These are phyloP conservation scores for Chalcosyrphus nemorum DNA, from an alignment of 2,888 invertebrate species.

Conservation along the genomic window DNA sequence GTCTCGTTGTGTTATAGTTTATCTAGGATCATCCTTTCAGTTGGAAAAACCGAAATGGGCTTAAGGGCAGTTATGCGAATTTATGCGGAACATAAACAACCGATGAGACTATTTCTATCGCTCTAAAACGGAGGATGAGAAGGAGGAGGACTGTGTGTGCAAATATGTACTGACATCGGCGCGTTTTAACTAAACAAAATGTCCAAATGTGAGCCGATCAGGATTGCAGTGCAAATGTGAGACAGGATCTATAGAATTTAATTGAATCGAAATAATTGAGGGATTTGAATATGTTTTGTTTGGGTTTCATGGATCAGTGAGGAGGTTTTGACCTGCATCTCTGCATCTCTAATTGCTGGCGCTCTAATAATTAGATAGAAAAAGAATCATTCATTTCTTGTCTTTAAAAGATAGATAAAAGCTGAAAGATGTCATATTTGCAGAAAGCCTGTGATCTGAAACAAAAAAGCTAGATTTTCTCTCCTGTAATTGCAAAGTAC, in stretches of 20 bases:
- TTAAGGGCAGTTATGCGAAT: slow-evolving; percentile 44
- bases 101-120: slow-evolving; percentile 22
- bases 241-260: slow-evolving; percentile 32
- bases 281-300: slow-evolving; percentile 10
- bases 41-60: neutral
- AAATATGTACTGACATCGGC: slow-evolving; percentile 55
- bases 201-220: slow-evolving; percentile 51
- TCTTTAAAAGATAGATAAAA: no score
- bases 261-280: slow-evolving; percentile 50
- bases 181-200: slow-evolving; percentile 64
- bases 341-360: no score
- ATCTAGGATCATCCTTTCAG: slow-evolving; percentile 52
- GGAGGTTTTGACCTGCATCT: no score
- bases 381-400: no score
- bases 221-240: neutral
- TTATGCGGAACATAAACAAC: slow-evolving; percentile 49
- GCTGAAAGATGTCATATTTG: no score
- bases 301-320: neutral
- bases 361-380: no score
- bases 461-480: no score
- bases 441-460: no score
- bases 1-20: slow-evolving; percentile 36
- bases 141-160: no score
- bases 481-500: no score
- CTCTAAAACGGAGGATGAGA: slow-evolving; percentile 35